Conservation (phyloP, 2,113 vertebrate genomes). For the Leptosomus discolor region DNA sequence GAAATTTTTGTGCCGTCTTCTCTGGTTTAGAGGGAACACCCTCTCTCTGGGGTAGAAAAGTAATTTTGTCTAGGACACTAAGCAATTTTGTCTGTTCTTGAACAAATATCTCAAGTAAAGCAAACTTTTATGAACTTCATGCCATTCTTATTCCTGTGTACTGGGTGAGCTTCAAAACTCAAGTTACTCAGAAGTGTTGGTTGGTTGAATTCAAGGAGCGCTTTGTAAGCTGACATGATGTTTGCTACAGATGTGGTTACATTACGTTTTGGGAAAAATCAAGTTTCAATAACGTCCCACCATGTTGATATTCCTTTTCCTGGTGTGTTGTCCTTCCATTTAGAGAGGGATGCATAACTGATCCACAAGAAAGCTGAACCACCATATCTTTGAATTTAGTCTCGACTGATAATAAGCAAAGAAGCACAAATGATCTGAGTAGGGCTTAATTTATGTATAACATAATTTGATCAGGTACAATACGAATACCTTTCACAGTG, state of each 20-base stretch:
- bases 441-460: not conserved
- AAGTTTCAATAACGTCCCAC: fast-evolving
- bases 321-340: not conserved
- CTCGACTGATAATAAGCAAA: not conserved
- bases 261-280: not conserved
- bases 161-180: not conserved
- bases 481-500: not conserved
- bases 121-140: not conserved
- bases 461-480: not conserved
- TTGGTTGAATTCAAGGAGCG: not conserved
- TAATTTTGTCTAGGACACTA: not conserved
- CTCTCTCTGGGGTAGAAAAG: conserved; percentile 35
- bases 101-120: not conserved
- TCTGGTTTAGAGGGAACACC: conserved; percentile 32
- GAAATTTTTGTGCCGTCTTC: not conserved
- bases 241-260: not conserved
- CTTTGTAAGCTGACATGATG: not conserved
- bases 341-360: not conserved
- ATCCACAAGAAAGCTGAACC: not conserved
- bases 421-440: not conserved
- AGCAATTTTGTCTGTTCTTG: conserved; percentile 1
- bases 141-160: not conserved
- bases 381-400: not conserved
- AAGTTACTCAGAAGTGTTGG: not conserved
- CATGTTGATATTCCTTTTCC: not conserved